Conservation (phyloP, 2,888 invertebrate species). For the Campoplex nolae region DNA sequence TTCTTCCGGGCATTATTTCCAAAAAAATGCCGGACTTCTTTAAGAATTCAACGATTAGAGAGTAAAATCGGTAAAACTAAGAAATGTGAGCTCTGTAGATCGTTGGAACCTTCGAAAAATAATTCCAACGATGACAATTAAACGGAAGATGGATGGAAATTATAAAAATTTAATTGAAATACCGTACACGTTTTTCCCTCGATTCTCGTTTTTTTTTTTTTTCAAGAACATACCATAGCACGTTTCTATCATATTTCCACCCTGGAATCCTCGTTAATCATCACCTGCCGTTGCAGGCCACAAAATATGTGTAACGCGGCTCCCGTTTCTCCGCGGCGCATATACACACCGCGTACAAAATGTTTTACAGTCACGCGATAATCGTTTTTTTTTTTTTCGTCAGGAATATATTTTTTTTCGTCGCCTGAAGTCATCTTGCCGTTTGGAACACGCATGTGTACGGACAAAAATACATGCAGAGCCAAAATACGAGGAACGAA, state of each 20-base stretch:
- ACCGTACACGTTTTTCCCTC: neutral
- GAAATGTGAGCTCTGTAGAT: neutral
- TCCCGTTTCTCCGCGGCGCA: constrained; percentile 38
- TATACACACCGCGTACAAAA: constrained; percentile 34
- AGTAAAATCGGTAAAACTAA: neutral
- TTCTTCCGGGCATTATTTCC: neutral
- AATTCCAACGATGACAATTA: neutral
- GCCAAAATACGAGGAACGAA: constrained; percentile 8
- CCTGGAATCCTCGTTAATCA: constrained; percentile 57
- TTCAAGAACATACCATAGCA: constrained; percentile 5
- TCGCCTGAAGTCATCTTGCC: constrained; percentile 6
- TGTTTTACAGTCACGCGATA: constrained; percentile 57
- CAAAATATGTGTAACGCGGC: constrained; percentile 48
- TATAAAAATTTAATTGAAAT: neutral
- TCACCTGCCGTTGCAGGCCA: constrained; percentile 39
- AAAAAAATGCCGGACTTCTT: neutral
- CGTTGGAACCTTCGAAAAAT: neutral
- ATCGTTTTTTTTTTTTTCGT: constrained; percentile 40
- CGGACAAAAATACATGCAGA: neutral
- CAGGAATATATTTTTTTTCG: constrained; percentile 56
- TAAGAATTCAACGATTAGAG: neutral
- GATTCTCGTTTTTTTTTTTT: neutral
- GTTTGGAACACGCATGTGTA: constrained; percentile 28
- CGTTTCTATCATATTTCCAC: constrained; percentile 39
- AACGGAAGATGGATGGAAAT: neutral